These are phyloP conservation scores for Tricholauxania praeusta DNA, from an alignment of 2,888 invertebrate genomes.

Conservation along the genomic window DNA sequence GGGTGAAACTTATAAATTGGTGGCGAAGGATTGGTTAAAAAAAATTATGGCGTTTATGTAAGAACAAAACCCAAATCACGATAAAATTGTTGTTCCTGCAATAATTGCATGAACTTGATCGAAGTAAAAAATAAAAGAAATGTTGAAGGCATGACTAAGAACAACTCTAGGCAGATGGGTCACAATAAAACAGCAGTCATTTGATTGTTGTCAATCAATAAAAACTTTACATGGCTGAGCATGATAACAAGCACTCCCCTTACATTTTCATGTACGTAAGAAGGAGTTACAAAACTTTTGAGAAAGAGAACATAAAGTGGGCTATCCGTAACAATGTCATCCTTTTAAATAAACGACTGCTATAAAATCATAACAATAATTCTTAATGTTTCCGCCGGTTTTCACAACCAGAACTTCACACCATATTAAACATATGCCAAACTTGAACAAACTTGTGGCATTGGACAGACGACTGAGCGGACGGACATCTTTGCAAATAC, in stretches of 20 bases:
- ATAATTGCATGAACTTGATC: no score
- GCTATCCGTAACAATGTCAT: neutral
- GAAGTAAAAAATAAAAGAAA: no score
- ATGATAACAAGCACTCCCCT: no score
- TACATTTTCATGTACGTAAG: no score
- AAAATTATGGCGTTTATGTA: neutral
- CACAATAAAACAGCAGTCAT: no score
- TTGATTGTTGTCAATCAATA: no score
- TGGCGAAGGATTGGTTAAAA: neutral
- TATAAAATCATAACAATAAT: conserved; percentile 28
- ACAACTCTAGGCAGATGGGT: no score
- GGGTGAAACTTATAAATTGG: neutral
- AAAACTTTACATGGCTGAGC: no score
- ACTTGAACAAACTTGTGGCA: neutral
- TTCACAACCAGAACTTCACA: conserved; percentile 18
- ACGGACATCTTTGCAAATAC: neutral
- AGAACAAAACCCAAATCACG: neutral
- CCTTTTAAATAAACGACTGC: conserved; percentile 13
- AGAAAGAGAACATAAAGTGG: no score
- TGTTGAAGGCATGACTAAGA: no score
- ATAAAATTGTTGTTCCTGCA: neutral
- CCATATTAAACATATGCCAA: conserved; percentile 16
- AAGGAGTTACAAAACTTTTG: no score
- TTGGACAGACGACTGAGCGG: neutral
- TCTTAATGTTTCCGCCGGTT: conserved; percentile 21